phyloP scores from a whole-genome alignment of 2,888 invertebrate species.

The Hydrotaea diabolus region DNA sequence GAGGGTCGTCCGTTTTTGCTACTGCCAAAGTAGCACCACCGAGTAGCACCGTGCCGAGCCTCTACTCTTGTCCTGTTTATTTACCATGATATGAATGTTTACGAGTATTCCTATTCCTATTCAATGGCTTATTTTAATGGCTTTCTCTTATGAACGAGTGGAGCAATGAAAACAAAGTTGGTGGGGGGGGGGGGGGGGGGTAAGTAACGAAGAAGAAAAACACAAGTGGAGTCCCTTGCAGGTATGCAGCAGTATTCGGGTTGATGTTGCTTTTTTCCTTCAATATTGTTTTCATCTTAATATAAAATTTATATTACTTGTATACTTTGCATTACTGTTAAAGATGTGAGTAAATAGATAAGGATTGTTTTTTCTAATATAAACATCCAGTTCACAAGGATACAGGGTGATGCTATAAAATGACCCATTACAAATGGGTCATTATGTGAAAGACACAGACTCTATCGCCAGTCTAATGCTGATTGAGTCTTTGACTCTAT shows the following conservation, averaged over 20 bases:
- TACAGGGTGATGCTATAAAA: too few relatives aligned
- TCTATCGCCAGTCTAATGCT: too few relatives aligned
- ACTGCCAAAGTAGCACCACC: too few relatives aligned
- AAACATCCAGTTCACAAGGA: not conserved
- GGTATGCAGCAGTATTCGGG: not conserved
- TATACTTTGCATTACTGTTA: constrained; percentile 16
- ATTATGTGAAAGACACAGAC: too few relatives aligned
- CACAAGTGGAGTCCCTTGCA: not conserved
- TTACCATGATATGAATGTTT: constrained; percentile 54
- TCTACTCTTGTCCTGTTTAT: not conserved
- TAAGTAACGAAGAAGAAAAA: not conserved
- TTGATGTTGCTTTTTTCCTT: too few relatives aligned
- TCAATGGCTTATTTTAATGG: constrained; percentile 58
- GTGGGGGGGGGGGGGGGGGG: too few relatives aligned
- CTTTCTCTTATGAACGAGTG: constrained; percentile 31
- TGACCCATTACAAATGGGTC: too few relatives aligned
- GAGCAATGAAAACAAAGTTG: not conserved
- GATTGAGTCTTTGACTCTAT: too few relatives aligned
- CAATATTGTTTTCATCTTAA: not conserved
- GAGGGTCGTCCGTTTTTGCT: too few relatives aligned
- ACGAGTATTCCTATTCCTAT: constrained; percentile 54
- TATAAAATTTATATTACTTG: not conserved
- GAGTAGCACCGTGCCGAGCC: too few relatives aligned
- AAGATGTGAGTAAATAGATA: constrained; percentile 15
- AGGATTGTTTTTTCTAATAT: not conserved